phyloP scores from a whole-genome alignment of 2,797 vertebrate genomes.

The Xyrichtys novacula region DNA sequence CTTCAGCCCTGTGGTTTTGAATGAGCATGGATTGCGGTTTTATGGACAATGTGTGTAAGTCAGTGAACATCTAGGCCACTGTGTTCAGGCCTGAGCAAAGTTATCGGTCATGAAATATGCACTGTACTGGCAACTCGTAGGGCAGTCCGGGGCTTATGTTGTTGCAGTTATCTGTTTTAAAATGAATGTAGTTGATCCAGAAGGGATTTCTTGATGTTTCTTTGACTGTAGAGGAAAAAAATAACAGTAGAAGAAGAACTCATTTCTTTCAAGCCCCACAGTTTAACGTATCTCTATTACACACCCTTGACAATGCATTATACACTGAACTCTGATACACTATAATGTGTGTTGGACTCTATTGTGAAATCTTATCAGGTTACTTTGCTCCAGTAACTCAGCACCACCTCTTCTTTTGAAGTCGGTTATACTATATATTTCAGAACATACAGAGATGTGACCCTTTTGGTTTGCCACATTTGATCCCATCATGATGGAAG shows the following conservation, averaged over 20 bases:
- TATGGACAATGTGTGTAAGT: not conserved
- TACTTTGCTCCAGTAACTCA: constrained; percentile 43
- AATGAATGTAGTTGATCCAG: not conserved
- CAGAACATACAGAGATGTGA: constrained; percentile 24
- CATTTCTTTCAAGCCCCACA: not conserved
- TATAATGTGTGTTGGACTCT: not conserved
- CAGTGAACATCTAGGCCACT: constrained; percentile 18
- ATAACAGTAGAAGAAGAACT: too few relatives aligned
- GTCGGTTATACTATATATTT: constrained; percentile 26
- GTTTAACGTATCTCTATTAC: not conserved
- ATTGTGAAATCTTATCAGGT: constrained; percentile 36
- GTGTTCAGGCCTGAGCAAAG: not conserved
- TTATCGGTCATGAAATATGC: constrained; percentile 5
- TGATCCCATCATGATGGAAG: constrained; percentile 9
- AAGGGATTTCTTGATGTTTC: too few relatives aligned
- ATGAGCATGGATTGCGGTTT: constrained; percentile 2
- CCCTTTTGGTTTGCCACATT: constrained; percentile 21
- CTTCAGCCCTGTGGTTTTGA: constrained; percentile 9
- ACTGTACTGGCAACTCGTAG: constrained; percentile 17
- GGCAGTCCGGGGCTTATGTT: not conserved
- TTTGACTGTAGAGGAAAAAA: too few relatives aligned
- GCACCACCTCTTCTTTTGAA: constrained; percentile 25
- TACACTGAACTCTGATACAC: constrained; percentile 5
- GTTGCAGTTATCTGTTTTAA: constrained; percentile 1
- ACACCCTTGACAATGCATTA: too few relatives aligned